These are phyloP conservation scores for Decapterus maruadsi DNA, from an alignment of 2,797 vertebrate genomes.

Conservation along the genomic window DNA sequence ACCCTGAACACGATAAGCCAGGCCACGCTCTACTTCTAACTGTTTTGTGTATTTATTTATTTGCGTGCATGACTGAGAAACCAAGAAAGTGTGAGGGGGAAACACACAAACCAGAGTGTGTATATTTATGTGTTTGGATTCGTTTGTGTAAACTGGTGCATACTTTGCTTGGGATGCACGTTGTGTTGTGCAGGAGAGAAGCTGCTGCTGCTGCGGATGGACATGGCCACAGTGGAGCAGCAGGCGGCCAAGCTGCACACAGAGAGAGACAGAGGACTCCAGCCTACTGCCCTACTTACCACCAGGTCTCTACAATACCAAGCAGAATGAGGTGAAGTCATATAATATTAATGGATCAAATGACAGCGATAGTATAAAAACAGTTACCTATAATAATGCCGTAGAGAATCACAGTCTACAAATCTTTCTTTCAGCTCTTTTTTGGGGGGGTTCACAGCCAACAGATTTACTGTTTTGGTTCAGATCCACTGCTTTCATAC, in stretches of 20 bases:
- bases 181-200: conserved; percentile 3
- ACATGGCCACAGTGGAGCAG: conserved; percentile 25
- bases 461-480: neutral
- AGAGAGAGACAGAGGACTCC: neutral
- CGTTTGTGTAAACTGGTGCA: neutral
- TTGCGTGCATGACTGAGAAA: conserved; percentile 14
- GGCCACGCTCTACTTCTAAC: conserved; percentile 37
- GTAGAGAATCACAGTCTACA: neutral
- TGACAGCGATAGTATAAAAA: neutral
- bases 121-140: neutral
- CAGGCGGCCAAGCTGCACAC: conserved; percentile 5
- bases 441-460: neutral
- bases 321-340: neutral
- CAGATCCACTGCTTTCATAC: neutral
- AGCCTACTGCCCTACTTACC: conserved; percentile 7
- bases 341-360: neutral
- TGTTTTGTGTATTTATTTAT: conserved; percentile 26
- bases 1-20: conserved; percentile 44
- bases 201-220: conserved; percentile 17
- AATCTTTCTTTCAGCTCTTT: neutral
- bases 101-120: neutral
- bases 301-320: neutral
- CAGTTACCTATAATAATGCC: neutral
- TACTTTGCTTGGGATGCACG: neutral
- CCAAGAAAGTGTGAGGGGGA: neutral